phyloP scores from a whole-genome alignment of 2,797 vertebrate species.

The Catharus ustulatus region DNA sequence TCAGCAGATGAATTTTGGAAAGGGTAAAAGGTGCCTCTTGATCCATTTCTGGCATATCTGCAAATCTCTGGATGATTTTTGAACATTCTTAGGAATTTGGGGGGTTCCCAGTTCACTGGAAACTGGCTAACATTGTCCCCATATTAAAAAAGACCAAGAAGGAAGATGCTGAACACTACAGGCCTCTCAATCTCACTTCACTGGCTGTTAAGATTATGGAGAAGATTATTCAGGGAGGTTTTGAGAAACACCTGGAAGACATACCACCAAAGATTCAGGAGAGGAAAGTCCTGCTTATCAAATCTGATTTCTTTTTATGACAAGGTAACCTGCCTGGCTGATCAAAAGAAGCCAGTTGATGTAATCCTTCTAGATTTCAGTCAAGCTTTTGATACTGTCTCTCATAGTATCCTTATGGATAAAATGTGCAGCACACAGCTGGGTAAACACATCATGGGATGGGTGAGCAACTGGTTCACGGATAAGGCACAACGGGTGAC shows the following conservation, averaged over 20 bases:
- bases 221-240: not conserved
- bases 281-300: not conserved
- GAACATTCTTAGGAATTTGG: not conserved
- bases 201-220: not conserved
- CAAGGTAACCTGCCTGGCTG: not conserved
- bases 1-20: not conserved
- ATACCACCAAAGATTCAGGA: not conserved
- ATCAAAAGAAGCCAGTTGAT: not conserved
- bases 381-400: not conserved
- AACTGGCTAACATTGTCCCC: fast-evolving
- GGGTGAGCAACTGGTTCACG: fast-evolving
- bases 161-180: not conserved
- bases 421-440: not conserved
- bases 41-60: not conserved
- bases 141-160: not conserved
- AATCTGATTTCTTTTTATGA: not conserved
- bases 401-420: not conserved
- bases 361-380: not conserved
- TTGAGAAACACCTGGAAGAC: not conserved
- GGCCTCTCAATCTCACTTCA: not conserved
- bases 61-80: not conserved
- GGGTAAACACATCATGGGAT: not conserved
- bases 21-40: not conserved
- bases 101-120: not conserved
- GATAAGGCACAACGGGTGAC: fast-evolving